Conservation (phyloP, 1,140 invertebrate species). For the Atopsyche davidsoni region DNA sequence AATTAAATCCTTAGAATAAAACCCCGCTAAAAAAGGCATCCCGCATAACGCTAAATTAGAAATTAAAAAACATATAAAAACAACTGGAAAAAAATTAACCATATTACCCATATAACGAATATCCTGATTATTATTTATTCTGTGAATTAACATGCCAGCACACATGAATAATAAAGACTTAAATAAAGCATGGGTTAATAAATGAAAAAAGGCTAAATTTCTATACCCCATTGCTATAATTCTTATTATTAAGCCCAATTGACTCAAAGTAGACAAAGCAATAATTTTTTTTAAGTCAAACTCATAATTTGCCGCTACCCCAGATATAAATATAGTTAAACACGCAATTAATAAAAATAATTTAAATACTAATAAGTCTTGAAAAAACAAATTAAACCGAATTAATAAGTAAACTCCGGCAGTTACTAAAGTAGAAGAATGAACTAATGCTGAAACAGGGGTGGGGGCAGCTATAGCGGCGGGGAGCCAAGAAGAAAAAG, state of each 20-base stretch:
- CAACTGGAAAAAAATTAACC: slow-evolving; percentile 40
- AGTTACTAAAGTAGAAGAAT: too few species aligned
- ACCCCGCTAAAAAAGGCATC: slow-evolving; percentile 54
- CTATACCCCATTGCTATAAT: slow-evolving; percentile 48
- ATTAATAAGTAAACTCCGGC: slow-evolving; percentile 66
- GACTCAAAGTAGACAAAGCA: slow-evolving; percentile 65
- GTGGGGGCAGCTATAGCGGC: slow-evolving; percentile 64
- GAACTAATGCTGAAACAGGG: slow-evolving; percentile 64
- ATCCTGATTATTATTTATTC: slow-evolving; percentile 54
- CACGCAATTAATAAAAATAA: slow-evolving; percentile 44
- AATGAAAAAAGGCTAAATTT: slow-evolving; percentile 56
- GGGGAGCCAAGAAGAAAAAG: too few species aligned
- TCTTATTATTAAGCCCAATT: slow-evolving; percentile 60
- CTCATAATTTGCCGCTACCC: slow-evolving; percentile 54
- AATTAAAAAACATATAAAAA: slow-evolving; percentile 45
- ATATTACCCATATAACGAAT: slow-evolving; percentile 51
- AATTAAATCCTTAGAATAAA: slow-evolving; percentile 63
- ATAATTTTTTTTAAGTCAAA: slow-evolving; percentile 66
- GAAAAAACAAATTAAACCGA: slow-evolving; percentile 50
- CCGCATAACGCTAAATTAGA: slow-evolving; percentile 50
- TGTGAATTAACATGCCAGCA: slow-evolving; percentile 56
- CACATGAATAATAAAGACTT: slow-evolving; percentile 59
- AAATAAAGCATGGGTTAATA: slow-evolving; percentile 58
- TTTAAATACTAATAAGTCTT: slow-evolving; percentile 32
- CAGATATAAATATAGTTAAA: slow-evolving; percentile 56